Evolutionary conservation across 2,888 invertebrate genomes (phyloP), one percentile per base, ranked within the genome.

Genomic region (Apodemia zela): DNA sequence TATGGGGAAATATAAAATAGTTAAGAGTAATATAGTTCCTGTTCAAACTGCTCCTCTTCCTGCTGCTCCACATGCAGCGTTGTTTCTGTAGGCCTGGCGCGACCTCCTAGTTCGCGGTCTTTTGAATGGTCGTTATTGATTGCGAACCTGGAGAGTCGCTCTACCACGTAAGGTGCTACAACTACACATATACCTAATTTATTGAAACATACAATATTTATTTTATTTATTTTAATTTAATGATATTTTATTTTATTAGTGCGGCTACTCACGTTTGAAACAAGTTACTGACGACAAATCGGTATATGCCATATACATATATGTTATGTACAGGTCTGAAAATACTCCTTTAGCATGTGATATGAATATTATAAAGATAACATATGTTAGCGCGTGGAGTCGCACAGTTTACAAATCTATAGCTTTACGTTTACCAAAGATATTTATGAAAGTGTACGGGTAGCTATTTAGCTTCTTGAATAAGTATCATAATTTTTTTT

Each of bases 51-150:
- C 79, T 3, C 73, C 81, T 17, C 80, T 79, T 73, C 82, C 87
- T 7, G 77, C 82, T 66, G 79, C 84, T 47, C 87, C 89, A 11
- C 88, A 86, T 68, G 86, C 89, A 51, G 89, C 87, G 45, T 71
- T 89, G 67, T 77, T 90, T 67, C 84, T 90, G 75, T 90, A 90
- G 90, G 90, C 89, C 87, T 90, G 90, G 90, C 90, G 90, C 89
- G 90, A 90, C 89, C 90, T 90, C 87, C 88, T 90, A 51, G 85
- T 90, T 69, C 88, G 89, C 76, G 89, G 89, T 68, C 78, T 90
- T 69, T 83, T 89, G 18, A 83, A 87, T 64, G 77, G 80, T 66
- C 82, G 83, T 69, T 87, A 86, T 72, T 88, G 81, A 87, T 77
- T 78, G 81, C 77, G 77, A 73, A 73, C 75, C 65, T 57, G 85